A percentile compares a stretch with the other conserved stretches of the same genome.
Conservation (phyloP, 1,140 invertebrate genomes). For the Drosophila subobscura region DNA sequence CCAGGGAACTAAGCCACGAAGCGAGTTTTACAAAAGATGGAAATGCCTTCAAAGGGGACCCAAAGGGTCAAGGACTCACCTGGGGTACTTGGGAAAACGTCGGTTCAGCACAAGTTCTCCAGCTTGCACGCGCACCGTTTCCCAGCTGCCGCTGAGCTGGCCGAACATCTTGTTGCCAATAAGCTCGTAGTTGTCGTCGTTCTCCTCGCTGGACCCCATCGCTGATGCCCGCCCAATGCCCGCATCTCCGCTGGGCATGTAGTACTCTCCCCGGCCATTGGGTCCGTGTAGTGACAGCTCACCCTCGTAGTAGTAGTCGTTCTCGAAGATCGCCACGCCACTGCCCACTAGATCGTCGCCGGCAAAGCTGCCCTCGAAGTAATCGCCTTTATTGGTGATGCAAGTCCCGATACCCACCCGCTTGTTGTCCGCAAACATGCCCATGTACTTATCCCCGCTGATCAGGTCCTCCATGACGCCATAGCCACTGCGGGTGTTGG, state of each 20-base stretch:
- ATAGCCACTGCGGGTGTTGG: conserved; percentile 91
- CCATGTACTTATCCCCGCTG: conserved; percentile 94
- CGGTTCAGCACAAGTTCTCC: conserved; percentile 89
- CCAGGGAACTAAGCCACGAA: conserved; percentile 48
- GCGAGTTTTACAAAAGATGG: neutral
- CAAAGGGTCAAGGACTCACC: conserved; percentile 84
- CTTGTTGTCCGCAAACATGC: conserved; percentile 92
- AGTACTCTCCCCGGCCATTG: conserved; percentile 91
- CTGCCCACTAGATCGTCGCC: conserved; percentile 91
- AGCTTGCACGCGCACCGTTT: conserved; percentile 91
- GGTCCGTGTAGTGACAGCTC: conserved; percentile 88
- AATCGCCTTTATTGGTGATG: conserved; percentile 94
- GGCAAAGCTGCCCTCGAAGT: conserved; percentile 93
- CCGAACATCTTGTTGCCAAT: conserved; percentile 84
- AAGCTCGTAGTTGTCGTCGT: conserved; percentile 58
- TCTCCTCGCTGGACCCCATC: conserved; percentile 41
- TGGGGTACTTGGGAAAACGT: conserved; percentile 86
- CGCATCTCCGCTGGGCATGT: conserved; percentile 85
- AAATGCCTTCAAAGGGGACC: neutral
- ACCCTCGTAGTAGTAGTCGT: conserved; percentile 94
- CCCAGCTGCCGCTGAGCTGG: conserved; percentile 90
- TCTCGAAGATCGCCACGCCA: conserved; percentile 94
- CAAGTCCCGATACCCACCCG: conserved; percentile 92
- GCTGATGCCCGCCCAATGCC: conserved; percentile 2
- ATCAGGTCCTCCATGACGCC: conserved; percentile 94